phyloP scores from a whole-genome alignment of 2,797 vertebrate genomes.

The Tragelaphus eurycerus region DNA sequence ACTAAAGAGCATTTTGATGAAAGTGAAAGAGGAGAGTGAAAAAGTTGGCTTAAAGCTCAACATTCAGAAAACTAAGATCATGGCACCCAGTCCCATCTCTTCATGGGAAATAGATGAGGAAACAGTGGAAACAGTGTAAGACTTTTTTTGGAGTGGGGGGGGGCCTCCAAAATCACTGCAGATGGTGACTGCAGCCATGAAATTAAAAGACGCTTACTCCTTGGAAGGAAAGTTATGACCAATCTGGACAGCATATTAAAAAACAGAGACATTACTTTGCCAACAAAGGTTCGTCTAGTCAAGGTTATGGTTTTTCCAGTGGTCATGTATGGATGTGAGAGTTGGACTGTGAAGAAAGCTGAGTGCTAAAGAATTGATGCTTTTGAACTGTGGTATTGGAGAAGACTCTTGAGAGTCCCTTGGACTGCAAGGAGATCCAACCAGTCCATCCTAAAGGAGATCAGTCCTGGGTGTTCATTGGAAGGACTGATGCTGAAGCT shows the following conservation, averaged over 20 bases:
- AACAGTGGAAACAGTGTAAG: neutral
- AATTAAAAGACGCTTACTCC: neutral
- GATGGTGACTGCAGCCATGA: neutral
- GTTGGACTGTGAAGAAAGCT: neutral
- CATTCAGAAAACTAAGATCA: neutral
- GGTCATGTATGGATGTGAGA: neutral
- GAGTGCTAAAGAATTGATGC: accelerated
- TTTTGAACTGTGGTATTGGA: too few relatives aligned
- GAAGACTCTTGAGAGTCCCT: too few relatives aligned
- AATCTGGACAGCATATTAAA: neutral
- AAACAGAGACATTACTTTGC: neutral
- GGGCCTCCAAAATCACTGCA: neutral
- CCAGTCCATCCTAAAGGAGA: too few relatives aligned
- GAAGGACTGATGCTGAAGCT: too few relatives aligned
- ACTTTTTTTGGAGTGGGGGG: accelerated
- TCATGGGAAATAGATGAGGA: neutral
- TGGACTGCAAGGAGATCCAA: too few relatives aligned
- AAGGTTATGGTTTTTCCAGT: neutral
- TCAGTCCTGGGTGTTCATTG: too few relatives aligned
- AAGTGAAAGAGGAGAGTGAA: neutral
- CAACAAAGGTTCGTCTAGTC: neutral
- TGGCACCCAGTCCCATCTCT: accelerated
- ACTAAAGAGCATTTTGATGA: neutral
- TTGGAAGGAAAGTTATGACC: neutral
- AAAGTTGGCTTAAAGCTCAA: neutral